These are phyloP conservation scores for Pseudomugil gertrudae DNA, from an alignment of 2,797 vertebrate genomes.

Conservation along the genomic window DNA sequence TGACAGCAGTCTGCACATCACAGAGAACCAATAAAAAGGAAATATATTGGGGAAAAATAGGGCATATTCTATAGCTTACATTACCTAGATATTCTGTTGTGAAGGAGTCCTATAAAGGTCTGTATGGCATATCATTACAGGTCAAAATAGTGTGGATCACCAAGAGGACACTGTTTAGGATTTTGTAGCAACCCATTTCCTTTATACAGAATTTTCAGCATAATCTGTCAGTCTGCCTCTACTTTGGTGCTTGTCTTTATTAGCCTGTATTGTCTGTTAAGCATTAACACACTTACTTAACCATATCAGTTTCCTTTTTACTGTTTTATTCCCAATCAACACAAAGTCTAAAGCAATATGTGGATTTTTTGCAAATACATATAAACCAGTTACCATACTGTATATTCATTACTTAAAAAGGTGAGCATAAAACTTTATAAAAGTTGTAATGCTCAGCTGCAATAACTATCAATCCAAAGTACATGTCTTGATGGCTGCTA, in stretches of 20 bases:
- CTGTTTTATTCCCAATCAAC: neutral
- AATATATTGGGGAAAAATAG: slow-evolving; percentile 23
- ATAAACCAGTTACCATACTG: neutral
- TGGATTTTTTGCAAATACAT: neutral
- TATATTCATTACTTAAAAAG: neutral
- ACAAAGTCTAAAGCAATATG: neutral
- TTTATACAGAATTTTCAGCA: slow-evolving; percentile 47
- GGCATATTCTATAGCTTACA: slow-evolving; percentile 20
- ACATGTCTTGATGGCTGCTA: neutral
- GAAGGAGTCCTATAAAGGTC: neutral
- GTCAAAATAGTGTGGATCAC: slow-evolving; percentile 57
- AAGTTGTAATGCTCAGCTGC: neutral
- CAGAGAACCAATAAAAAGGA: slow-evolving; percentile 14
- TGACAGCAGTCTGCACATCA: slow-evolving; percentile 18
- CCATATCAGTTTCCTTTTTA: slow-evolving; percentile 1
- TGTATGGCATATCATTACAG: slow-evolving; percentile 37
- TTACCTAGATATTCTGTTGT: neutral
- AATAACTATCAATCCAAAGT: neutral
- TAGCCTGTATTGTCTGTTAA: too few species aligned
- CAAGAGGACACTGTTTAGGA: slow-evolving; percentile 69
- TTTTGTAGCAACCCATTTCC: slow-evolving; percentile 74
- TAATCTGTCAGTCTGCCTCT: slow-evolving; percentile 47
- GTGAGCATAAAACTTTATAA: neutral
- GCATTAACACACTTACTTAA: neutral
- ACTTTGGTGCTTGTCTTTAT: neutral